Evolutionary conservation across 1,140 invertebrate species (phyloP), one percentile per base, ranked within the genome.

Genomic region (Theocolax elegans): DNA sequence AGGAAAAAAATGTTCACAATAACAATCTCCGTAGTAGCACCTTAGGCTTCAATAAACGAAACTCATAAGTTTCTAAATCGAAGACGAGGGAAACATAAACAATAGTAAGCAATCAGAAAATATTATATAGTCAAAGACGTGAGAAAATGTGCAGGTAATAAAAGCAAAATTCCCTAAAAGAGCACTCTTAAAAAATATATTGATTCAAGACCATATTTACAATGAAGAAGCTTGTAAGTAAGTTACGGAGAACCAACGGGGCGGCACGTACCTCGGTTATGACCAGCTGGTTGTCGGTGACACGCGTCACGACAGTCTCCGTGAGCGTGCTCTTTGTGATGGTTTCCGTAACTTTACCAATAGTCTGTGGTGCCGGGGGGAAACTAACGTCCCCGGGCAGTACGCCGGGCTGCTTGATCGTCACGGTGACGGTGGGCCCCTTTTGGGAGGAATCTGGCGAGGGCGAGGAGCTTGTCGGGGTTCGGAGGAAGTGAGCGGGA

Each of bases 321-420:
- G 95, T 96, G 86, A 95, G 93, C 64, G 94, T 96, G 80, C 94
- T 95, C 90, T 95, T 96, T 81, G 94, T 96, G 88, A 96, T 94
- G 82, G 92, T 94, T 88, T 97, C 95, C 75, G 94, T 96, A 87
- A 94, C 92, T 87, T 90, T 90, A 81, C 95, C 95, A 77, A 94
- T 88, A 67, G 91, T 89, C 64, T 91, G 93, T 56, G 94, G 94
- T 58, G 94, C 88, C 74, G 94, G 93, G 71, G 94, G 94, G 77
- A 96, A 92, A 77, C 90, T 89, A 76, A 90, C 87, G 73, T 85
- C 85, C 71, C 83, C 76, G 79, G 88, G 85, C 54, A 85, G 60
- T 80, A 15, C 59, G 77, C 90, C 87, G 66, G 91, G 88, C 78
- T 92, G 90, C 81, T 92, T 92, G 77, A 93, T 92, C 67, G 91